These are phyloP conservation scores for Phyllopteryx taeniolatus DNA, from an alignment of 2,113 vertebrate species.

Conservation along the genomic window DNA sequence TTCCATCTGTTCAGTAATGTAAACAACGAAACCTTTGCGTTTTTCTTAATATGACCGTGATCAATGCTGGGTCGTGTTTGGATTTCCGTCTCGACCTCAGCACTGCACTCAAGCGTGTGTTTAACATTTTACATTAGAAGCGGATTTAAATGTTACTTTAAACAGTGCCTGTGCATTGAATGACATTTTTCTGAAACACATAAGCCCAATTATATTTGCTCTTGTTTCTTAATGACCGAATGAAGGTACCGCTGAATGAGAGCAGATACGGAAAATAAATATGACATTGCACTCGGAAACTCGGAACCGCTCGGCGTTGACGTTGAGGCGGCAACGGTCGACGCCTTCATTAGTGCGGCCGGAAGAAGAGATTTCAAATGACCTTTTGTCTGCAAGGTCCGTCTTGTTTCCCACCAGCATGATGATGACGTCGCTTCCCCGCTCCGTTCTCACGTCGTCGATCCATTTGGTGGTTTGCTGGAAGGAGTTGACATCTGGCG, in stretches of 20 bases:
- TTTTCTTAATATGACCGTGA: neutral
- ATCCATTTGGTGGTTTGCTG: conserved; percentile 99
- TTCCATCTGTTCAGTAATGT: too few species aligned
- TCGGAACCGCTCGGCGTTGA: conserved; percentile 21
- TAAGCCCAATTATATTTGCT: too few species aligned
- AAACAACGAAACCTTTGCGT: too few species aligned
- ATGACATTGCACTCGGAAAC: conserved; percentile 4
- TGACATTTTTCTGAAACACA: too few species aligned
- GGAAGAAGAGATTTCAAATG: conserved; percentile 27
- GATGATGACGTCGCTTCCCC: conserved; percentile 98
- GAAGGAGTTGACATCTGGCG: conserved; percentile 95
- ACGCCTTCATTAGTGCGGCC: conserved; percentile 33
- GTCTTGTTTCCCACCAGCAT: conserved; percentile 99
- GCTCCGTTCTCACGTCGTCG: conserved; percentile 95
- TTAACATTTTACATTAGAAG: too few species aligned
- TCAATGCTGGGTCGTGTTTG: neutral
- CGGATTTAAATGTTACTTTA: too few species aligned
- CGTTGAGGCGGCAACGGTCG: conserved; percentile 32
- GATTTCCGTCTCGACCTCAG: neutral
- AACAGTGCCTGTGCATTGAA: too few species aligned
- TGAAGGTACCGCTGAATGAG: too few species aligned
- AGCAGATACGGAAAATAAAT: neutral
- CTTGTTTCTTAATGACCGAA: too few species aligned
- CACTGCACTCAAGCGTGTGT: neutral
- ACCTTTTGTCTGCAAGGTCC: conserved; percentile 98